Percentiles rank a stretch among this genome's conserved stretches.
Evolutionary conservation across 2,888 invertebrate species (phyloP).

Genomic region (Lottia gigantea): DNA sequence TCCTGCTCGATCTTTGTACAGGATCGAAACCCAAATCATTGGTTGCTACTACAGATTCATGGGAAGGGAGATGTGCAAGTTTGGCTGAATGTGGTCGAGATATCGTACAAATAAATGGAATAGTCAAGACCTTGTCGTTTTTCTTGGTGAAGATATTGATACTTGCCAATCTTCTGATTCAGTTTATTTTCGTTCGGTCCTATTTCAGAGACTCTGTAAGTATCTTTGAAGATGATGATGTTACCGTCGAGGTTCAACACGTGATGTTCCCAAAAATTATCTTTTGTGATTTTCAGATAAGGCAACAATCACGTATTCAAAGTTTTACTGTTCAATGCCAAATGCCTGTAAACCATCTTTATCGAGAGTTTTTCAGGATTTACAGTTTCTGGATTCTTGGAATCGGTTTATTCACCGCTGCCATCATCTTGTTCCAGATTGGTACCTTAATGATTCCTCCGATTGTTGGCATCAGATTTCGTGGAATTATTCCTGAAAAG

Average conservation of each 20-base stretch:
- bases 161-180: background rate
- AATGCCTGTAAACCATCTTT: background rate
- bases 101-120: background rate
- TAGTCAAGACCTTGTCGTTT: background rate
- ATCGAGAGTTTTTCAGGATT: background rate
- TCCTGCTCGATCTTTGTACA: background rate
- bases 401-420: background rate
- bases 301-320: background rate
- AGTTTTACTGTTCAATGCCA: background rate
- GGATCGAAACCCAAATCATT: background rate
- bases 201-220: background rate
- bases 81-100: background rate
- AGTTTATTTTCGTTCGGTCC: background rate
- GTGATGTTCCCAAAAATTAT: background rate
- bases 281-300: background rate
- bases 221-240: background rate
- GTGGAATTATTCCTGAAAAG: slow-evolving; percentile 4
- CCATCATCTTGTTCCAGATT: background rate
- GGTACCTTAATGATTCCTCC: background rate
- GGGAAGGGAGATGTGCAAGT: background rate
- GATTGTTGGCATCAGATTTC: background rate
- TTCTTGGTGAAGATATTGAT: background rate
- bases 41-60: background rate
- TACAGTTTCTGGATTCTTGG: background rate
- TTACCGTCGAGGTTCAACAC: too few relatives aligned